Evolutionary conservation across 2,888 invertebrate genomes (phyloP), one percentile per base, ranked within the genome.

Genomic region (Conops quadrifasciatus): DNA sequence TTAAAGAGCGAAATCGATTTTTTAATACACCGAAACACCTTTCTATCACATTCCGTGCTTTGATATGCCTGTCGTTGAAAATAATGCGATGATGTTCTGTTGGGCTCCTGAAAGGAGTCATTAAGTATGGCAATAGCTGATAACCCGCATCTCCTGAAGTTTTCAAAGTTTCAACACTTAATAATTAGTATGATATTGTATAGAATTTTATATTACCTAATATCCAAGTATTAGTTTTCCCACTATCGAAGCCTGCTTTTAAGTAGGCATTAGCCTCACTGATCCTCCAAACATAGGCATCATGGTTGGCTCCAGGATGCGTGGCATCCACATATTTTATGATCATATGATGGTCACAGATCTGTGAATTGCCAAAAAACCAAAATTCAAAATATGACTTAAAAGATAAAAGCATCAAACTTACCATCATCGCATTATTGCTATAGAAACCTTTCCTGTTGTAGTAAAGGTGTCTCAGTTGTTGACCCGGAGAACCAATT

Each of bases 381-480:
- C 5, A 11, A 49, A 49, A 49, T 49, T 49, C 7, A 49, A 49
- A 49, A 49, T 13, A 13, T 49, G 11, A 49, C 7, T n/a, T 13
- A 49, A 49, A 16, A 49, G n/a, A 49, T 49, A 49, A 49, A 43
- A 43, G 13, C 45, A 43, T 43, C 45, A 43, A 13, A 43, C 2
- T 19, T 36, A 60, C 36, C 30, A 60, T 60, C 19, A 36, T 60
- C 5, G 36, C 30, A 9, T 4, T 36, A 30, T 9, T 60, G 60
- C 36, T 60, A 21, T 36, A 36, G 16, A 15, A 56, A 3, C 56
- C 56, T 56, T 56, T 56, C 21, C 56, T 56, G 24, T 56, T 56
- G 24, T 56, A 56, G 24, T 51, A 51, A 51, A 51, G 11, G 51
- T 51, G 51, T n/a, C 51, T 9, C n/a, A 51, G 19, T 3, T 15